phyloP scores from a whole-genome alignment of 2,113 vertebrate species.

The Cottus gobio region DNA sequence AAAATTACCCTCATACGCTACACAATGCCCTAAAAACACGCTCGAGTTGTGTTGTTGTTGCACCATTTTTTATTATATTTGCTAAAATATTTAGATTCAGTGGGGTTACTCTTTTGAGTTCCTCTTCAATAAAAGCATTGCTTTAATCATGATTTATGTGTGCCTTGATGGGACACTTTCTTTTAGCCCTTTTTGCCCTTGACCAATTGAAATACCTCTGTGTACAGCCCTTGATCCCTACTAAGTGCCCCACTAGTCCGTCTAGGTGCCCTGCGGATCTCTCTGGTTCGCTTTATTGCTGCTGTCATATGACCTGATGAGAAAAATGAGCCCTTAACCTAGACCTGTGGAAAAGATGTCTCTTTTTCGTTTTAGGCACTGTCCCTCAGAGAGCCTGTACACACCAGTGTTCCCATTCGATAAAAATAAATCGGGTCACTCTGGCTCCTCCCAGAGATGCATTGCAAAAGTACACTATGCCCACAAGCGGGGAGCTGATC shows the following conservation, averaged over 20 bases:
- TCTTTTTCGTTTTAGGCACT: constrained; percentile 9
- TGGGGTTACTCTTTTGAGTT: neutral
- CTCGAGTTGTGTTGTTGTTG: neutral
- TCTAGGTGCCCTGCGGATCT: neutral
- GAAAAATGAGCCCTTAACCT: constrained; percentile 5
- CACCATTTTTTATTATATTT: neutral
- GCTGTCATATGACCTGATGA: constrained; percentile 20
- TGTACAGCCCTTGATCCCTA: neutral
- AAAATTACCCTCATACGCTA: constrained; percentile 22
- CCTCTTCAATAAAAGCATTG: constrained; percentile 21
- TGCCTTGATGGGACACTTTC: constrained; percentile 12
- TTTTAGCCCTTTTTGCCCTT: neutral
- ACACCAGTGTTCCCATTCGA: constrained; percentile 38
- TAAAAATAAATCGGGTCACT: constrained; percentile 53
- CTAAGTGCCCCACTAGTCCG: constrained; percentile 18
- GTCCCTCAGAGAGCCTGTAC: constrained; percentile 21
- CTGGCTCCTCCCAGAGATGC: constrained; percentile 28
- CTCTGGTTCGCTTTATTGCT: constrained; percentile 14
- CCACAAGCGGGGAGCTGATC: constrained; percentile 3
- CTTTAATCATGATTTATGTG: constrained; percentile 10
- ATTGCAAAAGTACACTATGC: constrained; percentile 4
- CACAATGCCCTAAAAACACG: constrained; percentile 2
- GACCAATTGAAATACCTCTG: constrained; percentile 7
- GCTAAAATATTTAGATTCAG: neutral
- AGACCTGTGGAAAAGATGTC: constrained; percentile 1